Evolutionary conservation across 2,113 vertebrate genomes (phyloP), one percentile per base, ranked within the genome.

Genomic region (Craseonycteris thonglongyai): DNA sequence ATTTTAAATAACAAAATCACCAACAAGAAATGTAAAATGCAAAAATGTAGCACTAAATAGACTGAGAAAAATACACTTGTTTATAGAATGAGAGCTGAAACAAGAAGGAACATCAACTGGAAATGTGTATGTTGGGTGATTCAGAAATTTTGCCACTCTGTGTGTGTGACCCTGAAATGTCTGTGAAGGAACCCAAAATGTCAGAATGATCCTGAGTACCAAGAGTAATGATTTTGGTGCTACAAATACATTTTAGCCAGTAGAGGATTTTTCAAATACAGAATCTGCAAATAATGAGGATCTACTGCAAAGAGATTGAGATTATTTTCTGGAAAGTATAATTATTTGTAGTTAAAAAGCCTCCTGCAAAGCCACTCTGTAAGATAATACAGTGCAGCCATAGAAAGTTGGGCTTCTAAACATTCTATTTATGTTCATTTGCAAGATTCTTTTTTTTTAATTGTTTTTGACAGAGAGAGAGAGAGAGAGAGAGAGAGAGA

Each of bases 371-470:
- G n/a, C 51, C 3, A 15, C 28, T 91, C n/a, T 26, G 9, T 59
- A 45, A 35, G 30, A 82, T 56, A 42, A 13, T 63, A 3, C 35
- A 38, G 3, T n/a, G 22, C n/a, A 87, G 22, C 26, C 54, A 30
- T 13, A 93, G 38, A 59, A 83, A 78, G 28, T 47, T 51, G 71
- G 78, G 19, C 54, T 84, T 80, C 40, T 76, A 63, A 72, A 72
- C 3, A 74, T 88, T 54, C 89, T 51, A 1, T 91, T 91, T 51
- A 1, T 91, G 61, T 63, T 90, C 69, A 51, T 95, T 94, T 94
- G 59, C 26, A 92, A 87, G 63, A 81, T 72, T 91, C 35, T 51
- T 90, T 89, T 72, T 91, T 33, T 51, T 90, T 89, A 86, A 94
- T 83, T n/a, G n/a, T n/a, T n/a, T n/a, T n/a, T n/a, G n/a, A n/a